Conservation (phyloP, 2,113 vertebrate species). For the crab-eating macaque (Macaca fascicularis) region DNA sequence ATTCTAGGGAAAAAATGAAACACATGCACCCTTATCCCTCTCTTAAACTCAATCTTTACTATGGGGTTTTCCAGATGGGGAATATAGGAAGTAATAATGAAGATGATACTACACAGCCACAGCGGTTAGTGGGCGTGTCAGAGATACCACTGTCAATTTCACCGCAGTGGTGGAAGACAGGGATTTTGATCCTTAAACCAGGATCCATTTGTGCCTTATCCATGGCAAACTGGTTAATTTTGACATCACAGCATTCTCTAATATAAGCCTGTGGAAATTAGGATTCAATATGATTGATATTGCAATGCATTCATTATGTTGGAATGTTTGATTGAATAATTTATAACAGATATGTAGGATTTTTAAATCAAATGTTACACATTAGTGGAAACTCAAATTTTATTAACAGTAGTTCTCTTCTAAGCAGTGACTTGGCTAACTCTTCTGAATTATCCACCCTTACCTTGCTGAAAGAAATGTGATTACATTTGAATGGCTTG, state of each 20-base stretch:
- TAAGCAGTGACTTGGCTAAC: background rate
- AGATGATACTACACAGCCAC: background rate
- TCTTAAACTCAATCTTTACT: background rate
- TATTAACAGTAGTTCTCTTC: background rate
- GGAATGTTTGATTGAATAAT: background rate
- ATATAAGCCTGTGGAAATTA: background rate
- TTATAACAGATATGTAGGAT: background rate
- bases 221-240: background rate
- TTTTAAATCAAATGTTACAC: background rate
- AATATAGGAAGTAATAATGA: too few species aligned
- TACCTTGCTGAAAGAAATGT: background rate
- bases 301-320: background rate
- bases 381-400: background rate
- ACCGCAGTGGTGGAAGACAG: background rate
- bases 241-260: background rate
- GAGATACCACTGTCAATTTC: background rate
- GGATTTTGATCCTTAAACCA: background rate
- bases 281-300: background rate
- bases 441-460: background rate
- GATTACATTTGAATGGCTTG: background rate
- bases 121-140: too few species aligned
- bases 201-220: background rate
- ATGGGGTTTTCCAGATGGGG: background rate
- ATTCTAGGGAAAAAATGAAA: background rate
- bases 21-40: background rate